Conservation (phyloP, 2,797 vertebrate species). For the Rhinophrynus dorsalis region DNA sequence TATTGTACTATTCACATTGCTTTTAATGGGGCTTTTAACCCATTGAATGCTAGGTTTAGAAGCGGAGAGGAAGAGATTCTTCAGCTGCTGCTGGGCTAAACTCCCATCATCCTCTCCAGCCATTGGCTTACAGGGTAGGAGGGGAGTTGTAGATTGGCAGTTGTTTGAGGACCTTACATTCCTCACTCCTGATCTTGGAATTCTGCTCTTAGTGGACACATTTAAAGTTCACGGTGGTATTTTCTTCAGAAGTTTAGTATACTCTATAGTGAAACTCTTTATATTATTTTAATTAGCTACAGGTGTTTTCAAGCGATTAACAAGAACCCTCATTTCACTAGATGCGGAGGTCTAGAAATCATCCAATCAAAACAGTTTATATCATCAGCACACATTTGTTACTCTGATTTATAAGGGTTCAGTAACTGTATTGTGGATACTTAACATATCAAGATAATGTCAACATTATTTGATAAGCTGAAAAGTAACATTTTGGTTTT, state of each 20-base stretch:
- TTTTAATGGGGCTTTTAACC: too few species aligned
- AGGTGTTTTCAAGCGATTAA: constrained; percentile 30
- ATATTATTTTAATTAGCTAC: constrained; percentile 33
- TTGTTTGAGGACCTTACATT: too few species aligned
- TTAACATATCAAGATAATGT: background rate
- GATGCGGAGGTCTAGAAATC: constrained; percentile 16
- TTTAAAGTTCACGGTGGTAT: constrained; percentile 22
- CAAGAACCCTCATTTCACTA: constrained; percentile 12
- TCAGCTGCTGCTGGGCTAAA: too few species aligned
- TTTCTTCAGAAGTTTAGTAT: background rate
- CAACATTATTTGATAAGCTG: too few species aligned
- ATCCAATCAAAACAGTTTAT: background rate
- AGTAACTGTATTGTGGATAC: background rate
- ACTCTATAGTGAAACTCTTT: constrained; percentile 2
- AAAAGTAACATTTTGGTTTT: too few species aligned
- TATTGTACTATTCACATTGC: too few species aligned
- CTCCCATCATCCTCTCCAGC: too few species aligned
- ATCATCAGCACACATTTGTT: background rate
- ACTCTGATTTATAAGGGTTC: constrained; percentile 7
- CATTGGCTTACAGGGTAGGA: too few species aligned
- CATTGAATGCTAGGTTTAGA: too few species aligned
- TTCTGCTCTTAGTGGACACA: constrained; percentile 10
- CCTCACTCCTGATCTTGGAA: too few species aligned
- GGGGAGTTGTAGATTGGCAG: too few species aligned
- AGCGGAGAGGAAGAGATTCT: too few species aligned